These are phyloP conservation scores for Ciconia nigra DNA, from an alignment of 2,797 vertebrate species.

Conservation along the genomic window DNA sequence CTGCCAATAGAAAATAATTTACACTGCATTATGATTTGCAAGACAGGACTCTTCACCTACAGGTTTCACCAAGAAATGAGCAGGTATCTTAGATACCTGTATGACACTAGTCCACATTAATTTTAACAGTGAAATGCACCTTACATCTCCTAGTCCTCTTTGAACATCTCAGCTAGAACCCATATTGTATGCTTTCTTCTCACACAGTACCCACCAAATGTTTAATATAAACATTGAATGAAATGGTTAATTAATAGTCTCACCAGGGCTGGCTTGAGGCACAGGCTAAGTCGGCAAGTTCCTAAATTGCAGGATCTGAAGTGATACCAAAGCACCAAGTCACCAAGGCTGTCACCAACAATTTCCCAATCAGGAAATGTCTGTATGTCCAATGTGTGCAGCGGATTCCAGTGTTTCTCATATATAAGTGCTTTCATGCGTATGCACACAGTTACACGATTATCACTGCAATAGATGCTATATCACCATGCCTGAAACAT, in stretches of 20 bases:
- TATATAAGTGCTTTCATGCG: background rate
- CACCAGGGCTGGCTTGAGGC: conserved; percentile 36
- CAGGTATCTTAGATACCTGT: background rate
- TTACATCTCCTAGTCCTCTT: background rate
- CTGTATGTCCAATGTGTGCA: background rate
- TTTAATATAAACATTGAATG: background rate
- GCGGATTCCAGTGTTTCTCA: background rate
- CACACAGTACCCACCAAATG: background rate
- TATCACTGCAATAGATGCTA: background rate
- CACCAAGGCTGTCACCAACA: background rate
- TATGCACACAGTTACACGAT: background rate
- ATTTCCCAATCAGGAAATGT: background rate
- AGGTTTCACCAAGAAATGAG: background rate
- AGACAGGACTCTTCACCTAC: background rate
- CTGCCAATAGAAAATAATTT: background rate
- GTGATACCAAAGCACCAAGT: background rate
- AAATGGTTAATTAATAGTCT: conserved; percentile 4
- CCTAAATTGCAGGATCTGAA: background rate
- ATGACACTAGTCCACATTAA: background rate
- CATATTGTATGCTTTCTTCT: background rate
- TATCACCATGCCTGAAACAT: background rate
- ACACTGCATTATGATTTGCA: background rate
- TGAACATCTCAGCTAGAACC: background rate
- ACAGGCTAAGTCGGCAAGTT: conserved; percentile 48
- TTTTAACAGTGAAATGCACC: background rate